A percentile compares a stretch with the other conserved stretches of the same genome.
Conservation (phyloP, 1,140 invertebrate genomes). For the Zaprionus davidi region DNA sequence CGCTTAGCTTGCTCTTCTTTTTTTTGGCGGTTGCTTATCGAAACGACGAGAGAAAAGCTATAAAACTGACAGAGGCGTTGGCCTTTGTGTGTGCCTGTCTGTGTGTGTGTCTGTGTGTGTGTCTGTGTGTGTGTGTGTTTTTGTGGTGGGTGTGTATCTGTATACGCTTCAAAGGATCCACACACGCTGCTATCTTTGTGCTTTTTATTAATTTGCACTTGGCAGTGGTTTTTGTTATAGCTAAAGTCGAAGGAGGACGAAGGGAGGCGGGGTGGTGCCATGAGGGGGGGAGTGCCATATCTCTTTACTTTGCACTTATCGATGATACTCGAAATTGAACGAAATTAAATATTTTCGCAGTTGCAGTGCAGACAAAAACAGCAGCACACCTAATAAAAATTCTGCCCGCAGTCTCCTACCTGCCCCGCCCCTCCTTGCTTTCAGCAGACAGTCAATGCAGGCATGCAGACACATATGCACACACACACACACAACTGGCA, state of each 20-base stretch:
- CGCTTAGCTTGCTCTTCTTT: not conserved
- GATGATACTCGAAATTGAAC: constrained; percentile 65
- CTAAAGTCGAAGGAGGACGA: too few relatives aligned
- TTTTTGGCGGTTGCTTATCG: constrained; percentile 30
- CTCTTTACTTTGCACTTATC: constrained; percentile 51
- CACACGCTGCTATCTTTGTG: constrained; percentile 4
- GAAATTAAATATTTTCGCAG: constrained; percentile 70
- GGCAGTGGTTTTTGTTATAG: constrained; percentile 8
- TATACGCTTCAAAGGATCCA: constrained; percentile 53
- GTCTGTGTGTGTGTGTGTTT: constrained; percentile 8
- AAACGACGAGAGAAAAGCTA: constrained; percentile 26
- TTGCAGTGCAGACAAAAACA: constrained; percentile 30
- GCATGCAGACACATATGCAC: constrained; percentile 2
- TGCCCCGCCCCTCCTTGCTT: not conserved
- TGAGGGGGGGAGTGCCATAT: not conserved
- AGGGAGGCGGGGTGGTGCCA: not conserved
- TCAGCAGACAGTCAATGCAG: not conserved
- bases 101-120: constrained; percentile 13
- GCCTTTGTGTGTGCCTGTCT: not conserved
- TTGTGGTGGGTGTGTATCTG: constrained; percentile 26
- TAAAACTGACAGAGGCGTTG: constrained; percentile 33
- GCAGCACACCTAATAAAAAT: constrained; percentile 60
- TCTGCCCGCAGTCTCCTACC: constrained; percentile 12
- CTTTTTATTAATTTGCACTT: constrained; percentile 59
- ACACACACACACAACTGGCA: not conserved